Percentiles rank a stretch among this genome's conserved stretches.
phyloP scores from a whole-genome alignment of 2,888 invertebrate genomes.

The Sminthurinus aureus region DNA sequence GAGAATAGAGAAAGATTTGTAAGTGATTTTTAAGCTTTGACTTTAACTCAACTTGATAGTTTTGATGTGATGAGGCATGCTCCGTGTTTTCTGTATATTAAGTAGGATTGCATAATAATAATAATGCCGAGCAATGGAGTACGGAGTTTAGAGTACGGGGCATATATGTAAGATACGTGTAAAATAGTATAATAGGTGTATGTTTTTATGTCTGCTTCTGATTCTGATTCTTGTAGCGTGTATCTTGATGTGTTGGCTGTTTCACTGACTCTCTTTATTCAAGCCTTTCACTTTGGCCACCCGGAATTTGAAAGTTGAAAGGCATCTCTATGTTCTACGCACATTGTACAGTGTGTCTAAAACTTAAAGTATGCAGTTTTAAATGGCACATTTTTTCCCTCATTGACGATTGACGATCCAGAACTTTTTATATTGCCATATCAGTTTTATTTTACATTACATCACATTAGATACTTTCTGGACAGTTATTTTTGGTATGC shows the following conservation, averaged over 20 bases:
- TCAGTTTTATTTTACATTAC: too few species aligned
- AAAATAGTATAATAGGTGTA: constrained; percentile 9
- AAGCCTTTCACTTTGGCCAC: constrained; percentile 14
- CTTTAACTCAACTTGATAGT: neutral
- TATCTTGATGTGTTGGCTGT: neutral
- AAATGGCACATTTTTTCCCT: too few species aligned
- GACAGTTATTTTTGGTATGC: too few species aligned
- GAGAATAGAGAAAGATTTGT: neutral
- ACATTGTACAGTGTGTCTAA: too few species aligned
- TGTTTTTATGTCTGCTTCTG: neutral
- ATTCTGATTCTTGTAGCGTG: neutral
- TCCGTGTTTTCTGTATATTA: neutral
- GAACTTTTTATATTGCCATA: too few species aligned
- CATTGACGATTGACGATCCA: too few species aligned
- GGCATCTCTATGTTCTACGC: too few species aligned
- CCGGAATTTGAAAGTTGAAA: neutral
- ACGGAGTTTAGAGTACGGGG: neutral
- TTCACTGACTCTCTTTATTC: neutral
- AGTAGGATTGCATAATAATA: neutral
- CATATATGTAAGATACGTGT: neutral
- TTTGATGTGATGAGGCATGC: constrained; percentile 14
- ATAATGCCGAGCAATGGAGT: neutral
- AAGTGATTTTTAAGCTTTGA: neutral
- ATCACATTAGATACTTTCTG: too few species aligned
- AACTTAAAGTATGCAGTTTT: too few species aligned